A percentile compares a stretch with the other conserved stretches of the same genome.
Evolutionary conservation across 2,797 vertebrate species (phyloP).

Genomic region (Liasis olivaceus): DNA sequence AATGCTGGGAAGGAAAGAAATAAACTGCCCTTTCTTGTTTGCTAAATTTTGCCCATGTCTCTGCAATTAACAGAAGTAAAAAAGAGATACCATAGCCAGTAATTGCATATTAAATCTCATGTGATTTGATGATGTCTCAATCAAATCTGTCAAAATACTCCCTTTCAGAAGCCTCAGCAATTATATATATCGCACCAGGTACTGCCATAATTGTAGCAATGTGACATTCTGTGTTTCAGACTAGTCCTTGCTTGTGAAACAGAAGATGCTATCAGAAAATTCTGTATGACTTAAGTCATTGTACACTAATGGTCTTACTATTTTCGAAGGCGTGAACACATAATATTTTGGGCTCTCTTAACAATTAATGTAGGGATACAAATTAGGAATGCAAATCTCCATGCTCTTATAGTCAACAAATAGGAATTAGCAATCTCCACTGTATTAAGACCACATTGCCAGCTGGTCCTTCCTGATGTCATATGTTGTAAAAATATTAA

Average conservation of each 20-base stretch:
- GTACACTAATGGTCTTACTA: conserved; percentile 52
- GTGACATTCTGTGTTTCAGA: not conserved
- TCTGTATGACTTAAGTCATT: conserved; percentile 47
- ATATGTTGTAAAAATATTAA: not conserved
- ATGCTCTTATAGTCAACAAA: conserved; percentile 21
- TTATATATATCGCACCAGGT: not conserved
- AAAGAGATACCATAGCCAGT: not conserved
- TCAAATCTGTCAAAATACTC: not conserved
- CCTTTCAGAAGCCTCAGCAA: not conserved
- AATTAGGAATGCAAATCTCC: conserved; percentile 25
- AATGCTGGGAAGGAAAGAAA: not conserved
- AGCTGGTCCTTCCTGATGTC: conserved; percentile 7
- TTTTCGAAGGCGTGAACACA: conserved; percentile 57
- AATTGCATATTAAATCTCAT: not conserved
- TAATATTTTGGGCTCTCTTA: conserved; percentile 58
- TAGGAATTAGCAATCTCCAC: conserved; percentile 22
- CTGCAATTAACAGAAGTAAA: not conserved
- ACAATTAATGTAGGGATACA: conserved; percentile 22
- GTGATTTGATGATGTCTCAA: not conserved
- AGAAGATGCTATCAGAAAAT: conserved; percentile 55
- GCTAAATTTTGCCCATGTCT: not conserved
- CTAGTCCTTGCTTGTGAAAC: conserved; percentile 37
- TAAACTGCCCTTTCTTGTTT: not conserved
- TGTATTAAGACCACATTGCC: conserved; percentile 10
- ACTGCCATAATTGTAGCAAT: not conserved